Conservation (phyloP, 2,888 invertebrate genomes). For the Aphodius granarius region DNA sequence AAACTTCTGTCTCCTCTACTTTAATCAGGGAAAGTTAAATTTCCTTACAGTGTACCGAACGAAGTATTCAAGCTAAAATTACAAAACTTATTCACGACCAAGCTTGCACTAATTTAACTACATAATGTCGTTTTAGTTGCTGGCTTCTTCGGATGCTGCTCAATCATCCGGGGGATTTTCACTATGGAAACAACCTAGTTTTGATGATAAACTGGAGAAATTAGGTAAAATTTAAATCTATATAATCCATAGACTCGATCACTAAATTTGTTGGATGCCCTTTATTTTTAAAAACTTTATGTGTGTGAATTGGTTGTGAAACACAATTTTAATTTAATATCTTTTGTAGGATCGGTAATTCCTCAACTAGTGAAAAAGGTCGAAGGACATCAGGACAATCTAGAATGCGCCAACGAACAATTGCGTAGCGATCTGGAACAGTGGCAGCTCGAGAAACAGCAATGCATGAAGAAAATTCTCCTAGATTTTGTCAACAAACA, state of each 20-base stretch:
- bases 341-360: conserved; percentile 53
- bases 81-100: too few species aligned
- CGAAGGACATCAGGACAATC: conserved; percentile 61
- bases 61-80: too few species aligned
- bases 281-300: not conserved
- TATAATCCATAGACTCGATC: not conserved
- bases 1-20: too few species aligned
- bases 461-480: conserved; percentile 65
- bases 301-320: not conserved
- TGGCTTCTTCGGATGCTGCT: conserved; percentile 41
- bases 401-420: conserved; percentile 71
- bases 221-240: too few species aligned
- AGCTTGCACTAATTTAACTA: not conserved
- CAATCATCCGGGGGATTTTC: conserved; percentile 47
- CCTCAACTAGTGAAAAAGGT: conserved; percentile 58
- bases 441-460: conserved; percentile 67
- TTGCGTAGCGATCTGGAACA: conserved; percentile 67
- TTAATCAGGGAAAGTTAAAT: too few species aligned
- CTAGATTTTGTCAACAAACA: conserved; percentile 66
- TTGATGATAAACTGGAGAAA: conserved; percentile 60
- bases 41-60: too few species aligned
- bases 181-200: conserved; percentile 63
- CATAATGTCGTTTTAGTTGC: conserved; percentile 36
- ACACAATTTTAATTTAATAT: conserved; percentile 33
- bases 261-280: not conserved